Evolutionary conservation across 2,888 invertebrate species (phyloP), one percentile per base, ranked within the genome.

Genomic region (Argyra leucocephala): DNA sequence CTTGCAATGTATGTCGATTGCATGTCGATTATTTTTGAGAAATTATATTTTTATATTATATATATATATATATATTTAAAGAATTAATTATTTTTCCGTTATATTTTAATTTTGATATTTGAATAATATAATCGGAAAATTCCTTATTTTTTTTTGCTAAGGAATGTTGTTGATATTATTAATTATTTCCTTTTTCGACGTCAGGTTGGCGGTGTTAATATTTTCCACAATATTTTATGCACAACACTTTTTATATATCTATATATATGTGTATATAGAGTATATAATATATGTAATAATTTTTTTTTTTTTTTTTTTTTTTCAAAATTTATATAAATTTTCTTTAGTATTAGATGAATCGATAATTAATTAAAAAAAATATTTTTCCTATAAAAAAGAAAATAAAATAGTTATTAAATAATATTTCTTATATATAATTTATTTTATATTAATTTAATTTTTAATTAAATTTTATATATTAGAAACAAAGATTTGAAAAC

Each of bases 321-420:
- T 2, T 48, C n/a, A n/a, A n/a, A n/a, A n/a, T n/a, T n/a, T n/a
- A n/a, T n/a, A n/a, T n/a, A n/a, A n/a, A n/a, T n/a, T n/a, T n/a
- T n/a, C n/a, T n/a, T n/a, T n/a, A n/a, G 48, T 48, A 48, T 48
- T 48, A 48, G 48, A 48, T 48, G 9, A 48, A 48, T 48, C 48
- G 48, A 48, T 48, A 18, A 12, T 18, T 15, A 12, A 18, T 48
- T 48, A 15, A 48, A 12, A 5, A 5, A n/a, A 48, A 48, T 48
- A n/a, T 48, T n/a, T 2, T 48, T n/a, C 48, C 48, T 48, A 48
- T 3, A 48, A 48, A 48, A 48, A 37, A 37, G 12, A 3, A 15
- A 18, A 48, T 48, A 48, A 48, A 48, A 48, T 31, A 31, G 12
- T 10, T 26, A 37, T 48, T 31, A 31, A 4, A 18, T 48, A 48